Evolutionary conservation across 2,797 vertebrate species (phyloP).

Genomic region (Sebastes steindachneri): DNA sequence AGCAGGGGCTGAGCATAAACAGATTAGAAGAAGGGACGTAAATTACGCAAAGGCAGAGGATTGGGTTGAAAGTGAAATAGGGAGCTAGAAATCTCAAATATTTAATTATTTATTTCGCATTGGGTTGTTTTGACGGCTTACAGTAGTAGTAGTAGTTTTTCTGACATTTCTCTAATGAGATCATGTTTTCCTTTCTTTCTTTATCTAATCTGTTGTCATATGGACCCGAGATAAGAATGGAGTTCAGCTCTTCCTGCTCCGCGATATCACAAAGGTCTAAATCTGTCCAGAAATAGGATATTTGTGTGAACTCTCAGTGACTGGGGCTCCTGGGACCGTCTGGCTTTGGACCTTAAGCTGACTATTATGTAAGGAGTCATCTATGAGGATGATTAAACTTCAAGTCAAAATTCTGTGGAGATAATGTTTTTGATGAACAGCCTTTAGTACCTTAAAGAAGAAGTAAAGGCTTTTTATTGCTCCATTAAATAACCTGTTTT

Average conservation of each 20-base stretch:
- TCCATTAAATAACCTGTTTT: background rate
- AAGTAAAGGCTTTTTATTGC: background rate
- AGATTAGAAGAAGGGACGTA: background rate
- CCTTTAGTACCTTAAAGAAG: background rate
- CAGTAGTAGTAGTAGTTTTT: background rate
- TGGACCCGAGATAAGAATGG: slow-evolving; percentile 24
- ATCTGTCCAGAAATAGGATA: slow-evolving; percentile 34
- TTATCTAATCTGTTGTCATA: slow-evolving; percentile 51
- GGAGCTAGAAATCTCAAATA: background rate
- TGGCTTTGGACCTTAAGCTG: slow-evolving; percentile 40
- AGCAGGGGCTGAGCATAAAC: background rate
- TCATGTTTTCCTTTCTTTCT: slow-evolving; percentile 18
- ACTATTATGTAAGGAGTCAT: slow-evolving; percentile 43
- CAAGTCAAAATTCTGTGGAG: background rate
- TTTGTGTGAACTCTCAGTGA: slow-evolving; percentile 32
- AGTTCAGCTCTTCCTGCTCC: slow-evolving; percentile 25
- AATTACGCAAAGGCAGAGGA: slow-evolving; percentile 4
- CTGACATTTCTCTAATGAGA: slow-evolving; percentile 9
- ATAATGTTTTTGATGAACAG: background rate
- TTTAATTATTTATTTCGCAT: background rate
- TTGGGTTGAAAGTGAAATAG: background rate
- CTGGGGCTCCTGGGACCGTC: slow-evolving; percentile 2
- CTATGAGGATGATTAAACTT: slow-evolving; percentile 39
- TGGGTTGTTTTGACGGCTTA: background rate
- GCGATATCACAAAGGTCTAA: slow-evolving; percentile 45